Conservation (phyloP, 2,113 vertebrate species). For the Probosciger aterrimus region DNA sequence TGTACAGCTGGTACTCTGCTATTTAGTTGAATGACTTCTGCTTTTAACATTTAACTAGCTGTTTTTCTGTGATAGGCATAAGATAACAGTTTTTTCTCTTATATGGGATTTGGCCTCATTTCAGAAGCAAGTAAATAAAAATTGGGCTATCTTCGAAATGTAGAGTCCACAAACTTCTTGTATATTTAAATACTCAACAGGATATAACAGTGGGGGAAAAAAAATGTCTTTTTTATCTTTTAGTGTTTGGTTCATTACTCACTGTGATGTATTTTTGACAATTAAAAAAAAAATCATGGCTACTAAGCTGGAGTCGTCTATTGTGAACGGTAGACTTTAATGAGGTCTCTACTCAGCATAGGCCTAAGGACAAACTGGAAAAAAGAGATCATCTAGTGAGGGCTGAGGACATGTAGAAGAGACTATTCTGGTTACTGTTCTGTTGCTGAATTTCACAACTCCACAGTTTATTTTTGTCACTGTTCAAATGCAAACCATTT, state of each 20-base stretch:
- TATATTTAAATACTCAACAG: background rate
- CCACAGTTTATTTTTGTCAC: background rate
- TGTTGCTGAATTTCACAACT: background rate
- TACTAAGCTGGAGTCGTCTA: background rate
- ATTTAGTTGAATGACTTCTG: background rate
- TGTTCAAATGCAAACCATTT: background rate
- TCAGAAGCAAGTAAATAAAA: background rate
- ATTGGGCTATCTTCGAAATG: background rate
- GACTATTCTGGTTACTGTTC: background rate
- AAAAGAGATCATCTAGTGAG: background rate
- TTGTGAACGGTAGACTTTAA: background rate
- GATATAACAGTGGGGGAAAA: background rate
- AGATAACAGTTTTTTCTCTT: background rate
- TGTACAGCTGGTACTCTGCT: background rate
- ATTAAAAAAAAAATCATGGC: background rate
- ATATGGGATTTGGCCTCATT: background rate
- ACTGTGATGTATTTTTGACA: background rate
- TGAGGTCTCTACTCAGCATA: background rate
- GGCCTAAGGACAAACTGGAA: background rate
- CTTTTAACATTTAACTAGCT: background rate
- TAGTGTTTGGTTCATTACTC: background rate
- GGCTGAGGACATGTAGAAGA: background rate
- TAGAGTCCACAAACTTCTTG: background rate
- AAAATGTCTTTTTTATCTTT: background rate
- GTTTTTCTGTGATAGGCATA: background rate